phyloP scores from a whole-genome alignment of 2,113 vertebrate genomes.

The Eclectus roratus region DNA sequence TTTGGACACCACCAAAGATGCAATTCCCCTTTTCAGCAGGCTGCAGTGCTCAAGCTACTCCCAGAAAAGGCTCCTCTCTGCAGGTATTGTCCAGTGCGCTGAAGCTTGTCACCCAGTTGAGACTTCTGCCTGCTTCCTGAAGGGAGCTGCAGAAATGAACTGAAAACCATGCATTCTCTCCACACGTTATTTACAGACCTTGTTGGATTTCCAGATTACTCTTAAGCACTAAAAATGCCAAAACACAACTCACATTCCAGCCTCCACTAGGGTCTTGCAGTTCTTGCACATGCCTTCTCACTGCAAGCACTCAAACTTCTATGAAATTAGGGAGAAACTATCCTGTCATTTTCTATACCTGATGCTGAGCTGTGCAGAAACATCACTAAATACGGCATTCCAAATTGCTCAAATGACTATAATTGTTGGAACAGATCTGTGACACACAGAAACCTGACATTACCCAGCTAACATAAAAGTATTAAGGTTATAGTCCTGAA shows the following conservation, averaged over 20 bases:
- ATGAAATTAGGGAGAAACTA: neutral
- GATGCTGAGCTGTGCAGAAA: neutral
- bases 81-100: neutral
- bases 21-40: neutral
- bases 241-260: neutral
- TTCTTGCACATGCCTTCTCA: neutral
- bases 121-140: neutral
- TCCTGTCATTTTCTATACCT: neutral
- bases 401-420: neutral
- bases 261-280: neutral
- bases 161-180: neutral
- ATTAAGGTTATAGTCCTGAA: neutral
- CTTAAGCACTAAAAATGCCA: neutral
- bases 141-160: neutral
- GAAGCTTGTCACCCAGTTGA: neutral
- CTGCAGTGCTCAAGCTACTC: neutral
- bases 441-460: neutral
- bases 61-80: neutral
- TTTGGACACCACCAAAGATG: neutral
- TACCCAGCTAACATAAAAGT: neutral
- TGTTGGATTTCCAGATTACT: neutral
- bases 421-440: neutral
- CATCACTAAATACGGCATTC: neutral
- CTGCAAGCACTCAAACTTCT: neutral
- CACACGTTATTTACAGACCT: neutral